phyloP scores from a whole-genome alignment of 2,113 vertebrate genomes.

The Dicerorhinus sumatrensis region DNA sequence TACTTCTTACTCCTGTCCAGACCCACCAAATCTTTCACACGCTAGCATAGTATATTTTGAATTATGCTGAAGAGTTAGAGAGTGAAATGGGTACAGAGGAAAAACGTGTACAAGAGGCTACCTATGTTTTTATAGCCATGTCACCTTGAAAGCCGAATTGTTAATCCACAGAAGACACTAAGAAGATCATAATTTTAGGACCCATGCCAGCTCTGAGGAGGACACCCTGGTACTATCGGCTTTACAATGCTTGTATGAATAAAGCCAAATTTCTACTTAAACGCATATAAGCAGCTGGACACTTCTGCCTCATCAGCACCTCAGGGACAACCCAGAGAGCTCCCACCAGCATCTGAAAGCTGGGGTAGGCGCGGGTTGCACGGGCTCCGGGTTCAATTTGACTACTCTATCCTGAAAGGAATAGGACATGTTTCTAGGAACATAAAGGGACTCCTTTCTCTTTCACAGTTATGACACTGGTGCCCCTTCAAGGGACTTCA shows the following conservation, averaged over 20 bases:
- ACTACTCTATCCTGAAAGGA: neutral
- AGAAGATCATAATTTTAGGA: neutral
- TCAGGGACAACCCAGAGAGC: neutral
- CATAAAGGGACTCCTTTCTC: neutral
- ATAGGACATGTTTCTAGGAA: neutral
- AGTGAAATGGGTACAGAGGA: neutral
- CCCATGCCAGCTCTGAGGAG: neutral
- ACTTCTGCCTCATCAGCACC: neutral
- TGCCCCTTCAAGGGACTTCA: neutral
- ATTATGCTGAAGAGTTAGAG: neutral
- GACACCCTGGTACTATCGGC: neutral
- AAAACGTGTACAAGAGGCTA: neutral
- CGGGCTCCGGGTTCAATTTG: neutral
- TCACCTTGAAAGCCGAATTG: neutral
- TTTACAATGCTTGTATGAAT: neutral
- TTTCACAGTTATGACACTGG: neutral
- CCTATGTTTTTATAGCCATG: neutral
- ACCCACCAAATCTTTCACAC: neutral
- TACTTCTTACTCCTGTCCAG: conserved; percentile 40
- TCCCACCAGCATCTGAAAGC: neutral
- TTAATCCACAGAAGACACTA: neutral
- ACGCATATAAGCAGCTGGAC: neutral
- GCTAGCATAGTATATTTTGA: neutral
- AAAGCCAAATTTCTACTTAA: neutral
- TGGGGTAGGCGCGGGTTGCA: rapidly evolving